Evolutionary conservation across 2,113 vertebrate genomes (phyloP).

Genomic region (Girardinichthys multiradiatus): DNA sequence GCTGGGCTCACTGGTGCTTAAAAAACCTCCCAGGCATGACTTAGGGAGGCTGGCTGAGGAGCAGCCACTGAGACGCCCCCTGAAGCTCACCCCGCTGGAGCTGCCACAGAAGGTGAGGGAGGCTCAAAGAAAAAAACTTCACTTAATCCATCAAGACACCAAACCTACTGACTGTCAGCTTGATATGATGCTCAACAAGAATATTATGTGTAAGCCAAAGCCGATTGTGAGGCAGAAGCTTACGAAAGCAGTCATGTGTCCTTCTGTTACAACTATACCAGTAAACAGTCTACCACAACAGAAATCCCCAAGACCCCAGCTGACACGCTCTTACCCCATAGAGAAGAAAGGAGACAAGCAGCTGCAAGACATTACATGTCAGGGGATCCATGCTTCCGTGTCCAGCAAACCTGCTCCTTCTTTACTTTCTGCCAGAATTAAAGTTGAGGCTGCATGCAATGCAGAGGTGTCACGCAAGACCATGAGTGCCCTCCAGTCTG

Average conservation of each 20-base stretch:
- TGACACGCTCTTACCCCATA: slow-evolving; percentile 7
- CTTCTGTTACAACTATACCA: not conserved
- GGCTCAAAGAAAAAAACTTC: slow-evolving; percentile 79
- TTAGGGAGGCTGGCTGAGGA: slow-evolving; percentile 43
- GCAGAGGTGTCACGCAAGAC: slow-evolving; percentile 20
- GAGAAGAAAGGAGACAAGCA: slow-evolving; percentile 22
- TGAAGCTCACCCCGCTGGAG: slow-evolving; percentile 81
- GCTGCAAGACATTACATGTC: slow-evolving; percentile 39
- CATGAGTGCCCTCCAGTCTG: slow-evolving; percentile 21
- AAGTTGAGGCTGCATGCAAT: not conserved
- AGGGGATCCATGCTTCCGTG: slow-evolving; percentile 29
- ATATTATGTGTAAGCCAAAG: slow-evolving; percentile 56
- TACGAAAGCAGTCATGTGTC: slow-evolving; percentile 15
- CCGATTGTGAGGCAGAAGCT: slow-evolving; percentile 9
- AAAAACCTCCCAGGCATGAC: slow-evolving; percentile 19
- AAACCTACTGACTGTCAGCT: slow-evolving; percentile 60
- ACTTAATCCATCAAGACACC: slow-evolving; percentile 68
- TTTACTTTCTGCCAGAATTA: slow-evolving; percentile 6
- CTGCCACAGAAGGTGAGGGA: slow-evolving; percentile 79
- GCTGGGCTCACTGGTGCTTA: slow-evolving; percentile 36
- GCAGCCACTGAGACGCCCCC: slow-evolving; percentile 63
- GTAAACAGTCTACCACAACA: too few species aligned
- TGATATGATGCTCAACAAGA: slow-evolving; percentile 37
- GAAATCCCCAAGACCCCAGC: slow-evolving; percentile 24
- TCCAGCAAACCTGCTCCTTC: slow-evolving; percentile 37